Percentiles rank a stretch among this genome's conserved stretches.
These are phyloP conservation scores for Apodemia mormo DNA, from an alignment of 2,888 invertebrate species.

Conservation along the genomic window DNA sequence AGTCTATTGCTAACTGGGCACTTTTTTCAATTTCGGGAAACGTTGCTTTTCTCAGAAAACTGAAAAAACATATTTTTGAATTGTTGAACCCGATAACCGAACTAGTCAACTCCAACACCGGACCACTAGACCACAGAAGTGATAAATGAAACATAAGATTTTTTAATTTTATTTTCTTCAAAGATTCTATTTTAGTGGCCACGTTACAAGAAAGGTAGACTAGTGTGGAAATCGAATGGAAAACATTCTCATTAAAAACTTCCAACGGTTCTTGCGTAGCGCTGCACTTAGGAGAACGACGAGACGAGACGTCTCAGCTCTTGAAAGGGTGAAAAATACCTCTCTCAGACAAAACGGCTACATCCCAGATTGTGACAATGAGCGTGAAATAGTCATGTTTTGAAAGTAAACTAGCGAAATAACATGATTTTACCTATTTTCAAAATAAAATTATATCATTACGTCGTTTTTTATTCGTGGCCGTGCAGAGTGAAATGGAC, in stretches of 20 bases:
- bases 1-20: too few relatives aligned
- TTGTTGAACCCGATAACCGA: too few relatives aligned
- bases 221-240: constrained; percentile 11
- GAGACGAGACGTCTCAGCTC: constrained; percentile 10
- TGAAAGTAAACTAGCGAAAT: neutral
- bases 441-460: too few relatives aligned
- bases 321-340: constrained; percentile 17
- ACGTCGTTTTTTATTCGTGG: too few relatives aligned
- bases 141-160: too few relatives aligned
- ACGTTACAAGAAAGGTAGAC: neutral
- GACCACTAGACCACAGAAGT: too few relatives aligned
- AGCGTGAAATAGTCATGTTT: neutral
- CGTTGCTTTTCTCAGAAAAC: too few relatives aligned
- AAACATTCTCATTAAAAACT: constrained; percentile 17
- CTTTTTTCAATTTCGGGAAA: too few relatives aligned
- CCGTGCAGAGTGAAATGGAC: too few relatives aligned
- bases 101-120: too few relatives aligned
- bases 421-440: neutral
- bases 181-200: constrained; percentile 53
- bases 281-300: constrained; percentile 7
- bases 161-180: constrained; percentile 24
- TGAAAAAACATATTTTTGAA: too few relatives aligned
- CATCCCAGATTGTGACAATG: constrained; percentile 10
- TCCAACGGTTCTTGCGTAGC: constrained; percentile 8
- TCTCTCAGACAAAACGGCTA: constrained; percentile 14